A percentile compares a stretch with the other conserved stretches of the same genome.
Conservation (phyloP, 2,888 invertebrate genomes). For the Chymomyza caudatula region DNA sequence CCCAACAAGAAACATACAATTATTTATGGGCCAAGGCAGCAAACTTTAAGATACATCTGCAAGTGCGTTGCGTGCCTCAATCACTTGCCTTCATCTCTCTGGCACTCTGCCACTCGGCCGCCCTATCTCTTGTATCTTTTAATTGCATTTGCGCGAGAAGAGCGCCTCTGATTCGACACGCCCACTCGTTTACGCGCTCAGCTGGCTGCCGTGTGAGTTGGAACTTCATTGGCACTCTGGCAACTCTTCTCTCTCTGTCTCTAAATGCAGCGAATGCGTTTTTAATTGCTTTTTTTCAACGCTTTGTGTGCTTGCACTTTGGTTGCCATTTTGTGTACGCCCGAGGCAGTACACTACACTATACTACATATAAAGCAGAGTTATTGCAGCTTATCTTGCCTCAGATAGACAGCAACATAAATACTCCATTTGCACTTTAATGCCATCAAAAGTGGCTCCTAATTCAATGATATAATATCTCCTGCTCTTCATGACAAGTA, state of each 20-base stretch:
- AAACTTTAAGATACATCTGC: slow-evolving; percentile 47
- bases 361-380: background rate
- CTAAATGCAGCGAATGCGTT: slow-evolving; percentile 58
- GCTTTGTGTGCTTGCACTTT: too few species aligned
- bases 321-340: background rate
- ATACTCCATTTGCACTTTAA: slow-evolving; percentile 2
- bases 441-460: background rate
- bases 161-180: slow-evolving; percentile 60
- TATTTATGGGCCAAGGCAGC: slow-evolving; percentile 5
- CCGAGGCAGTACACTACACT: slow-evolving; percentile 6
- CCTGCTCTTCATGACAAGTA: background rate
- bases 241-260: slow-evolving; percentile 24
- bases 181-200: slow-evolving; percentile 57
- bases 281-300: slow-evolving; percentile 60
- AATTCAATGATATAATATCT: background rate
- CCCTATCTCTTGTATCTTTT: slow-evolving; percentile 55
- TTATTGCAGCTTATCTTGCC: background rate
- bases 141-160: slow-evolving; percentile 58
- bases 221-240: background rate
- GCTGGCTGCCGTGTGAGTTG: slow-evolving; percentile 22
- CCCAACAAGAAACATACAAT: slow-evolving; percentile 21
- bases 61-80: background rate
- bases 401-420: background rate
- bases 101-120: background rate
- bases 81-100: background rate